Conservation (phyloP, 2,113 vertebrate genomes). For the Tenebrosternarchus preto region DNA sequence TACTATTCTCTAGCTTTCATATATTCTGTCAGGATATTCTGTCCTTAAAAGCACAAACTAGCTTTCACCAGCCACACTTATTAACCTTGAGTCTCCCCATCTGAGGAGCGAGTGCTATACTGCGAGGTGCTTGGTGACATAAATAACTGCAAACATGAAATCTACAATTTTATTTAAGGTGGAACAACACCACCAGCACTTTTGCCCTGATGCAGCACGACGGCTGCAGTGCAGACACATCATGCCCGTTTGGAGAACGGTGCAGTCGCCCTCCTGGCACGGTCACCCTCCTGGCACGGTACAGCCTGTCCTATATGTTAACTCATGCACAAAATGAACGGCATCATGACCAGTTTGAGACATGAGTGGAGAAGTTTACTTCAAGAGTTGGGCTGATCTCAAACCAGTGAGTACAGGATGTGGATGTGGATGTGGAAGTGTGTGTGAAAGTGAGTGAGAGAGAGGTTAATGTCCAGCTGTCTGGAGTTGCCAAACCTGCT, state of each 20-base stretch:
- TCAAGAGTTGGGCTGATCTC: too few species aligned
- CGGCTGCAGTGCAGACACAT: slow-evolving; percentile 5
- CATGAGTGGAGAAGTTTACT: background rate
- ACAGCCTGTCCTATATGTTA: slow-evolving; percentile 45
- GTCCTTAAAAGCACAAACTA: background rate
- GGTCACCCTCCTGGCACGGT: slow-evolving; percentile 44
- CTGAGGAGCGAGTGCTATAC: background rate
- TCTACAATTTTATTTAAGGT: background rate
- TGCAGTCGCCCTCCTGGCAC: background rate
- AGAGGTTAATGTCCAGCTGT: too few species aligned
- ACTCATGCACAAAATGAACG: slow-evolving; percentile 46
- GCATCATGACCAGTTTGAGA: background rate
- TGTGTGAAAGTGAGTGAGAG: too few species aligned
- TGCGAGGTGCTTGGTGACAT: background rate
- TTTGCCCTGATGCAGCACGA: slow-evolving; percentile 20
- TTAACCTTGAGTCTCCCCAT: too few species aligned
- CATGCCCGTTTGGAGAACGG: slow-evolving; percentile 19
- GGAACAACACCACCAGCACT: slow-evolving; percentile 1
- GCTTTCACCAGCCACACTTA: background rate
- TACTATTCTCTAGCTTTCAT: too few species aligned
- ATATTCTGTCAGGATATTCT: background rate
- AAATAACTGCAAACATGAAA: background rate
- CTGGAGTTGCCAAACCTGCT: too few species aligned
- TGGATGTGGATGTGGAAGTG: too few species aligned
- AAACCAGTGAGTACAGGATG: too few species aligned